Percentiles rank a stretch among this genome's conserved stretches.
These are phyloP conservation scores for Oxytorus armatus DNA, from an alignment of 2,888 invertebrate genomes.

Conservation along the genomic window DNA sequence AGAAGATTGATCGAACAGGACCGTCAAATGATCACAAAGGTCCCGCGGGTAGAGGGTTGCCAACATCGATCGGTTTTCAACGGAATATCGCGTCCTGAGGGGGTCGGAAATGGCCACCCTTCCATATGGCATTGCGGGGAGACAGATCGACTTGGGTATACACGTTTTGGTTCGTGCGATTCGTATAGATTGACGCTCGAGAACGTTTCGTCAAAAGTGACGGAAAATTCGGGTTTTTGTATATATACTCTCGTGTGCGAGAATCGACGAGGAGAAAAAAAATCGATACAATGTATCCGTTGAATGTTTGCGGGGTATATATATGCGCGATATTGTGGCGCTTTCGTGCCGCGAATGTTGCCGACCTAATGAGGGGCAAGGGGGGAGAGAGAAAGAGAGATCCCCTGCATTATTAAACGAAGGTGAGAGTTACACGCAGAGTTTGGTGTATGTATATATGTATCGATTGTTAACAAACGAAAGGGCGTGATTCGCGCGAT, in stretches of 20 bases:
- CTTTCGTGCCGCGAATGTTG: slow-evolving; percentile 12
- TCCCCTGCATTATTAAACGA: slow-evolving; percentile 51
- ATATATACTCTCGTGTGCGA: slow-evolving; percentile 70
- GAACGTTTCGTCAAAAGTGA: slow-evolving; percentile 74
- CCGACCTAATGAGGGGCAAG: slow-evolving; percentile 6
- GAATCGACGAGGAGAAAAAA: slow-evolving; percentile 61
- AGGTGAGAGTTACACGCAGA: slow-evolving; percentile 18
- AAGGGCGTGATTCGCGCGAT: neutral
- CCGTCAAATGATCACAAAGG: neutral
- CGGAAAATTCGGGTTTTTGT: slow-evolving; percentile 81
- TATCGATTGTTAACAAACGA: neutral
- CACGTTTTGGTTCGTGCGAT: slow-evolving; percentile 37
- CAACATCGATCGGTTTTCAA: slow-evolving; percentile 26
- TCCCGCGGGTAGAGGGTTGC: neutral
- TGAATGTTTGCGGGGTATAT: slow-evolving; percentile 41
- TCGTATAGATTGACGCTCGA: slow-evolving; percentile 27
- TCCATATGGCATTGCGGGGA: slow-evolving; percentile 2
- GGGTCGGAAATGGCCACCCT: slow-evolving; percentile 25
- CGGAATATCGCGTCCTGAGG: slow-evolving; percentile 25
- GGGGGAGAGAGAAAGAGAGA: no score
- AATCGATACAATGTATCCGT: slow-evolving; percentile 36
- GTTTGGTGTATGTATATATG: neutral
- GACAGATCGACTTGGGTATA: no score
- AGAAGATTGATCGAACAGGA: slow-evolving; percentile 2
- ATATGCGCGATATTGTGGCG: no score